Evolutionary conservation across 2,113 vertebrate genomes (phyloP), one percentile per base, ranked within the genome.

Genomic region (Zosterops borbonicus): DNA sequence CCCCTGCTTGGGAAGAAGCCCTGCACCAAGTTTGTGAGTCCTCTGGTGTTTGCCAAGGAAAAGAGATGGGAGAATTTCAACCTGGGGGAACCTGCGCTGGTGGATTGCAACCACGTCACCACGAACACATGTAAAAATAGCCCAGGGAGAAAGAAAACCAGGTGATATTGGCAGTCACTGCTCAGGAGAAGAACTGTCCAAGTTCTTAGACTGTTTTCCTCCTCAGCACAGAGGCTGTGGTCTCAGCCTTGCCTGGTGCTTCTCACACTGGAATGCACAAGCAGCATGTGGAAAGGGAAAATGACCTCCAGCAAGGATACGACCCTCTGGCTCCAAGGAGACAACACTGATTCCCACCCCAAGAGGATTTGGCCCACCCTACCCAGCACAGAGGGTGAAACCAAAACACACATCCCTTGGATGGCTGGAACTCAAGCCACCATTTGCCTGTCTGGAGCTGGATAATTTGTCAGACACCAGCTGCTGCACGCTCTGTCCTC

Each of bases 391-490:
- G 81, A 94, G 87, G 41, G 89, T 88, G 89, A 94, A 96, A 96
- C 90, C 92, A 78, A 96, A 92, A 90, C 41, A 73, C 71, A 75
- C 47, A 47, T 94, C 95, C 92, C 67, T 95, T 94, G 92, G 87
- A 95, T 62, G 95, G 92, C 92, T 96, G 77, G 90, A 94, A 89
- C 95, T 95, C 95, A 78, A 87, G 96, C 78, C 92, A 97, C 97
- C 94, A 94, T 97, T 97, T 98, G 96, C 95, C 95, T 96, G 96
- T 96, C 97, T 98, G 95, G 94, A 97, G 95, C 67, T 64, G 95
- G 97, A 92, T 97, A 97, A 98, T 98, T 98, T 97, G 97, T 98
- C 97, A 98, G 97, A 97, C 97, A 98, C 97, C 98, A 98, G 98
- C 98, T 98, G 98, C 97, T 97, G 94, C 28, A 62, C 68, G 90